Evolutionary conservation across 2,888 invertebrate species (phyloP).

Genomic region (Drosophila subquinaria): DNA sequence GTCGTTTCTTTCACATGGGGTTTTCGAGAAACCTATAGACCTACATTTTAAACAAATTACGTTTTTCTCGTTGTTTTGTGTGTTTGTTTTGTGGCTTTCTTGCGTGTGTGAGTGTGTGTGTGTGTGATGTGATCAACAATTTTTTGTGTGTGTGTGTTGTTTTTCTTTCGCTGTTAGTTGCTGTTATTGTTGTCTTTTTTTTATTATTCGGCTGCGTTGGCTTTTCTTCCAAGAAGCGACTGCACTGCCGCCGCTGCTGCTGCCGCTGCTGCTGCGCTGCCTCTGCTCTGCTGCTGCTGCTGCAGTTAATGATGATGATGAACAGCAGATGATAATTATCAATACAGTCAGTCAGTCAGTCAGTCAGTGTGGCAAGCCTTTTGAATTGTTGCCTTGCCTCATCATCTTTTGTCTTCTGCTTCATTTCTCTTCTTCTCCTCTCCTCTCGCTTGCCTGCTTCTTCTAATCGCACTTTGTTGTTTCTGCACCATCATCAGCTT

Average conservation of each 20-base stretch:
- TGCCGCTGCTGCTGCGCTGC: neutral
- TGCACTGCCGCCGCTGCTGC: constrained; percentile 37
- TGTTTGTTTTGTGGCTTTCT: constrained; percentile 26
- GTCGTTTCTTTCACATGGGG: constrained; percentile 69
- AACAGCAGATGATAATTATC: constrained; percentile 38
- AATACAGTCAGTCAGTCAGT: constrained; percentile 51
- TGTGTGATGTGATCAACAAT: constrained; percentile 73
- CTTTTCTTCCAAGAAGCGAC: constrained; percentile 72
- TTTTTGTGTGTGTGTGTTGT: constrained; percentile 39
- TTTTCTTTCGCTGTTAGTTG: constrained; percentile 51
- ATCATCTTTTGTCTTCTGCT: constrained; percentile 4
- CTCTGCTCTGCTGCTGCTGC: constrained; percentile 1
- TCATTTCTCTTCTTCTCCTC: constrained; percentile 2
- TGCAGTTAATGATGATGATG: constrained; percentile 45
- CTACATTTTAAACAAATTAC: constrained; percentile 84
- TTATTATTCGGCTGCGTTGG: constrained; percentile 64
- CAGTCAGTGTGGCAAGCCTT: constrained; percentile 53
- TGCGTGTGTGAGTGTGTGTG: constrained; percentile 49
- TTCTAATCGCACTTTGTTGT: constrained; percentile 73
- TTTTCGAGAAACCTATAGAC: constrained; percentile 84
- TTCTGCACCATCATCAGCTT: constrained; percentile 74
- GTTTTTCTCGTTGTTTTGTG: constrained; percentile 54
- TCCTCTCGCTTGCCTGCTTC: constrained; percentile 43
- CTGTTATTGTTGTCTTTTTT: constrained; percentile 37
- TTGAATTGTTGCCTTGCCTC: constrained; percentile 30